Evolutionary conservation across 53 echinoderm and acorn worm genomes (phyloP).

Genomic region (Astropecten irregularis): DNA sequence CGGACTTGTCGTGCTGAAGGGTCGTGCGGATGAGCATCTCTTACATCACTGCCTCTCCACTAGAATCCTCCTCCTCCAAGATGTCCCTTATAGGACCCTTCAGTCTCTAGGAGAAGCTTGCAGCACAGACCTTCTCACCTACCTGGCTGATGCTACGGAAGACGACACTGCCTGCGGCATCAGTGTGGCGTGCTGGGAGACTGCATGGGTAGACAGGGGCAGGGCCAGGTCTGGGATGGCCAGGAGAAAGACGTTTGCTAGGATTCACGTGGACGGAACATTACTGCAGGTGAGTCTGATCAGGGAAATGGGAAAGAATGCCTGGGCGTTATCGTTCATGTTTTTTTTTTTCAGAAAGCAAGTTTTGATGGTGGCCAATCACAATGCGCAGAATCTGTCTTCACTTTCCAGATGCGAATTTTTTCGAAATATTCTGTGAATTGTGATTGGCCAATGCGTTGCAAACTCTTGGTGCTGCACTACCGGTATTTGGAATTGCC

Average conservation of each 20-base stretch:
- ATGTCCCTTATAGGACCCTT: conserved; percentile 23
- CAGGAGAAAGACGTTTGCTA: conserved; percentile 15
- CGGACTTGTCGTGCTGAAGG: conserved; percentile 47
- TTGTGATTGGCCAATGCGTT: no score
- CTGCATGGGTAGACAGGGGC: conserved; percentile 24
- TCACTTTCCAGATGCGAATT: no score
- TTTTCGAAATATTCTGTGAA: no score
- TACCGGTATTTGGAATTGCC: no score
- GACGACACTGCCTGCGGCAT: conserved; percentile 15
- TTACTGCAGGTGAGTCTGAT: conserved; percentile 25
- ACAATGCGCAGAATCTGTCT: no score
- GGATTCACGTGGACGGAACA: not conserved
- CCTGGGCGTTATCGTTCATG: no score
- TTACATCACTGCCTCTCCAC: conserved; percentile 41
- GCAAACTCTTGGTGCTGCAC: no score
- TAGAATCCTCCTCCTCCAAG: conserved; percentile 21
- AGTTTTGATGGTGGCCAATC: no score
- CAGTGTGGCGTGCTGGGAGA: conserved; percentile 17
- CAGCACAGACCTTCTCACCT: conserved; percentile 20
- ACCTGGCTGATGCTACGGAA: conserved; percentile 39
- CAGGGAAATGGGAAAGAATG: no score
- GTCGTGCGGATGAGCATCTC: conserved; percentile 40
- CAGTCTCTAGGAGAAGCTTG: conserved; percentile 30
- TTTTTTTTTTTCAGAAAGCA: no score
- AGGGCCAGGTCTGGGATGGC: not conserved